phyloP scores from a whole-genome alignment of 1,140 invertebrate genomes.

The roundworm (Caenorhabditis elegans) region DNA sequence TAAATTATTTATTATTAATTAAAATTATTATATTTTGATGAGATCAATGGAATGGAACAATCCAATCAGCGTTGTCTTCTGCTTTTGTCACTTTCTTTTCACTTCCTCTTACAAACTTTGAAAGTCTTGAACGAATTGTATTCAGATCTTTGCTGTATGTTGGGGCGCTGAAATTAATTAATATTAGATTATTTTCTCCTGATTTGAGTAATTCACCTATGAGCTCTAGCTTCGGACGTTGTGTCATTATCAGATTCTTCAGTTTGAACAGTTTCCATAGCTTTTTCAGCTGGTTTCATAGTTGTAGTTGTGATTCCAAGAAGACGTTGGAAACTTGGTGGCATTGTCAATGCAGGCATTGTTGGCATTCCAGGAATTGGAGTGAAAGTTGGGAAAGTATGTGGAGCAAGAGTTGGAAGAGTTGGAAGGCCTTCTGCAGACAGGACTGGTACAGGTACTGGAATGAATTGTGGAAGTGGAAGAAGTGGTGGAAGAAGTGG shows the following conservation, averaged over 20 bases:
- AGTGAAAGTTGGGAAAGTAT: slow-evolving; percentile 24
- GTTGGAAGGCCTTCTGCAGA: slow-evolving; percentile 8
- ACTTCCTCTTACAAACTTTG: slow-evolving; percentile 34
- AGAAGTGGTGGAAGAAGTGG: slow-evolving; percentile 16
- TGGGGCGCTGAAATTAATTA: not conserved
- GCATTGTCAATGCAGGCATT: slow-evolving; percentile 38
- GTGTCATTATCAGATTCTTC: not conserved
- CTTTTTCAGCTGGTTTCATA: not conserved
- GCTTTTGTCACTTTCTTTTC: slow-evolving; percentile 6
- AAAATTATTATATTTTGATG: slow-evolving; percentile 20
- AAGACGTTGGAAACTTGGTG: slow-evolving; percentile 37
- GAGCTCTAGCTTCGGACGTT: not conserved
- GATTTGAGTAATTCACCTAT: not conserved
- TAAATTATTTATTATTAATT: not conserved
- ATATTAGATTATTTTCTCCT: not conserved
- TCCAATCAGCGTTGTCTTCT: slow-evolving; percentile 36
- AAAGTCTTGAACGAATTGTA: slow-evolving; percentile 24
- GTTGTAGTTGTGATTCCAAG: slow-evolving; percentile 34
- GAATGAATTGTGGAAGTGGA: slow-evolving; percentile 23
- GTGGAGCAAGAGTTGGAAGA: slow-evolving; percentile 19
- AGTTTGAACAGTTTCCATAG: not conserved
- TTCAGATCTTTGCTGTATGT: slow-evolving; percentile 23
- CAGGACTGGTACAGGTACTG: slow-evolving; percentile 8
- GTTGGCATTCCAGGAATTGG: slow-evolving; percentile 34
- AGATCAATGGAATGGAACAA: slow-evolving; percentile 31